Base-by-base conservation (phyloP, 2,888 invertebrate genomes). In the Piscicola geometra region DNA sequence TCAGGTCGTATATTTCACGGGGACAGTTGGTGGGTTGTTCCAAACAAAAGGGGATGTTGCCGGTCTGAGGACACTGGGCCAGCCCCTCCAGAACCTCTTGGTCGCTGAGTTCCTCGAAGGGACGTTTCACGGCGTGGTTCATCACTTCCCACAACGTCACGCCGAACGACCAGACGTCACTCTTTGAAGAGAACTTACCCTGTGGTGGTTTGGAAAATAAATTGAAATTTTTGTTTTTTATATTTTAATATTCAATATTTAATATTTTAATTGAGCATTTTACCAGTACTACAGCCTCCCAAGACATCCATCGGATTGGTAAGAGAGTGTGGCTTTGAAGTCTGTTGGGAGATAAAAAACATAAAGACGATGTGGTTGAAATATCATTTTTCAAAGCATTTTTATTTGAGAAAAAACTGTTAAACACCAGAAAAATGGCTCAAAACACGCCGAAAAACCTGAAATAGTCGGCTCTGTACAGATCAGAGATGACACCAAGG, bases 111-210 rank as follows among this genome's bases (percentile, higher is more conserved):
- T 90, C 89, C 76, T 91, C 90, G 85, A 90, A 93, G 0, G 94
- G 94, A 77, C 90, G 89, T 73, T 91, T 89, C 70, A 91, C 88
- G 80, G 92, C 92, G 75, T 91, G 88, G 15, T 91, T 90, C 82
- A 93, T 88, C 77, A 94, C 90, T 86, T 94, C 94, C 90, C 93
- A 92, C 70, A 94, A 86, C 0, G 92, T 92, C 30, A 94, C 92
- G 0, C 91, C 94, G 85, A 93, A 94, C 21, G 93, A 90, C 93
- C 94, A 94, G 0, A 93, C 92, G 85, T 94, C 94, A 82, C 92
- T 91, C 85, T 92, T 92, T 71, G 90, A 90, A 50, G 91, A 92
- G 86, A 93, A 93, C 86, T 91, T 91, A 73, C 90, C 91, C 93
- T 94, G 86, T 3, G 50, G 18, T 50, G 60, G 30, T 21, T 18